Evolutionary conservation across 2,113 vertebrate genomes (phyloP).

Genomic region (Danionella cerebrum): DNA sequence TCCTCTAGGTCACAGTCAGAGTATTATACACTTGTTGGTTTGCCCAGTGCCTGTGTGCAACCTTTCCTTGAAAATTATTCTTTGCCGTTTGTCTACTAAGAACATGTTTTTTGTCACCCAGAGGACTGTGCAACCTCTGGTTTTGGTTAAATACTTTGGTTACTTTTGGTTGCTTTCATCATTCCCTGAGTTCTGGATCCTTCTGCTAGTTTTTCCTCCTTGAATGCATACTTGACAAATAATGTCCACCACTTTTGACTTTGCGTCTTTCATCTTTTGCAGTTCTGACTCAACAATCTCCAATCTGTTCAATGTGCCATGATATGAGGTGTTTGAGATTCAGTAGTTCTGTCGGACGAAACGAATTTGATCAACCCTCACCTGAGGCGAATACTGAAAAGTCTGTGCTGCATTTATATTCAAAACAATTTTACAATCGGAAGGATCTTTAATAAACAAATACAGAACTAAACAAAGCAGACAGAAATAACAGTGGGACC

Average conservation of each 20-base stretch:
- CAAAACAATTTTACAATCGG: conserved; percentile 36
- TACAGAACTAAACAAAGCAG: conserved; percentile 42
- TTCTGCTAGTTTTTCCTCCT: too few species aligned
- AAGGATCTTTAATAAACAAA: conserved; percentile 43
- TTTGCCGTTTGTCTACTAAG: too few species aligned
- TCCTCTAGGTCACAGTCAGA: too few species aligned
- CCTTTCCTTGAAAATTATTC: too few species aligned
- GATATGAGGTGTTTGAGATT: conserved; percentile 69
- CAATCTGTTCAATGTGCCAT: conserved; percentile 60
- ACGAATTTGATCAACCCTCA: conserved; percentile 9
- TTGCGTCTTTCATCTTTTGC: conserved; percentile 41
- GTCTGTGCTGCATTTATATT: conserved; percentile 44
- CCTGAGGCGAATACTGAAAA: conserved; percentile 44
- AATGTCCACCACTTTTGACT: conserved; percentile 2
- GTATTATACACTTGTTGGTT: too few species aligned
- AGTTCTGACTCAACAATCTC: conserved; percentile 45
- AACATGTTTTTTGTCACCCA: too few species aligned
- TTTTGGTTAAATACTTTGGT: too few species aligned
- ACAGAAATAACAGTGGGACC: conserved; percentile 29
- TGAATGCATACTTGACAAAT: not conserved
- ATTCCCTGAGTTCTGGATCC: too few species aligned
- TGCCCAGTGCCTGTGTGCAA: too few species aligned
- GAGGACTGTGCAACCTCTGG: too few species aligned
- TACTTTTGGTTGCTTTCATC: too few species aligned
- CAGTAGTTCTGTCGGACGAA: conserved; percentile 37